These are phyloP conservation scores for Timema podura DNA, from an alignment of 2,888 invertebrate genomes.

Conservation along the genomic window DNA sequence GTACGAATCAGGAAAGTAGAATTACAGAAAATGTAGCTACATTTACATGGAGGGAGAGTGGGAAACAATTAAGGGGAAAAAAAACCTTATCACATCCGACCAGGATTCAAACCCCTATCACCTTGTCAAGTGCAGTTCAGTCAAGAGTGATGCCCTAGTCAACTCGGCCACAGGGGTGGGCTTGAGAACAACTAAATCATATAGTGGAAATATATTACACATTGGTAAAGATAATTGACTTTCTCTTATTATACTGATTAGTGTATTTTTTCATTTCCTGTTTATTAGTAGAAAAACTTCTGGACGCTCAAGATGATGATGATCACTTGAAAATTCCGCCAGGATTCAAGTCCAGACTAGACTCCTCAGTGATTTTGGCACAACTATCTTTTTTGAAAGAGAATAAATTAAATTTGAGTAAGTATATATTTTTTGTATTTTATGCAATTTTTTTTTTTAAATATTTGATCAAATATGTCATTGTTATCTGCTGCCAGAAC, in stretches of 20 bases:
- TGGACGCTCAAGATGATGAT: conserved; percentile 48
- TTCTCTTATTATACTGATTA: background rate
- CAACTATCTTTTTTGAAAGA: conserved; percentile 56
- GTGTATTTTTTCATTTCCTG: conserved; percentile 4
- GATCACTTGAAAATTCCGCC: conserved; percentile 55
- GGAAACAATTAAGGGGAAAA: no score
- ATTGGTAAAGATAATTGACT: background rate
- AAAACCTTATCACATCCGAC: no score
- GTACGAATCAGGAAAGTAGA: no score
- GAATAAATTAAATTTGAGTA: conserved; percentile 32
- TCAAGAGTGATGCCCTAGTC: no score
- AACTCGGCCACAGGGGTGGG: no score
- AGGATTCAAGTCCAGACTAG: conserved; percentile 47
- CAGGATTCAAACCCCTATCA: no score
- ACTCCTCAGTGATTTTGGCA: conserved; percentile 49
- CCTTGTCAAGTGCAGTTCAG: no score
- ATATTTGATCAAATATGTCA: background rate
- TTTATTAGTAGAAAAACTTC: conserved; percentile 61
- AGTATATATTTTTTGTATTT: background rate
- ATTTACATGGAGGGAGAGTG: no score
- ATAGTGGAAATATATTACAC: background rate
- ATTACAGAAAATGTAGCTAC: no score
- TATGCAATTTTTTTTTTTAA: background rate
- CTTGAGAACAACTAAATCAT: no score
- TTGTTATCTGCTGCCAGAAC: no score